phyloP scores from a whole-genome alignment of 2,888 invertebrate species.

The Drosophila kambysellisi region DNA sequence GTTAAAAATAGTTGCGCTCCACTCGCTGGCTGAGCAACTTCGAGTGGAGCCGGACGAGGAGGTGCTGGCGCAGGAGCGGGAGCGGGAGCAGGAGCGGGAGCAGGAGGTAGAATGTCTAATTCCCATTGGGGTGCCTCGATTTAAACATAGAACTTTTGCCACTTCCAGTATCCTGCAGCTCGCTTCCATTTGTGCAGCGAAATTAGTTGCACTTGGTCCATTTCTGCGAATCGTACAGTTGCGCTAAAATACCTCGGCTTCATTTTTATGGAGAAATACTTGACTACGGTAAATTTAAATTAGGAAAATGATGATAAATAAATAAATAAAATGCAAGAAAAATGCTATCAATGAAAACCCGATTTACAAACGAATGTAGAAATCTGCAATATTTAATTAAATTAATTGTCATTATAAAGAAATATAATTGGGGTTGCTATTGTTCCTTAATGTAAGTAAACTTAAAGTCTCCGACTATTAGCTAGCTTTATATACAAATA shows the following conservation, averaged over 20 bases:
- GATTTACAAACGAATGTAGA: background rate
- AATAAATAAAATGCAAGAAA: background rate
- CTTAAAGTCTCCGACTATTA: background rate
- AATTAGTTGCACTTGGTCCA: constrained; percentile 18
- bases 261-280: background rate
- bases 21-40: constrained; percentile 20
- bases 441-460: background rate
- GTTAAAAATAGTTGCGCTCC: constrained; percentile 41
- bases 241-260: background rate
- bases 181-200: constrained; percentile 10
- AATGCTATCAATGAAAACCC: background rate
- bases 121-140: constrained; percentile 30
- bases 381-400: background rate
- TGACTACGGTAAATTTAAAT: background rate
- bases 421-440: background rate
- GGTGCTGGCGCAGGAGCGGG: background rate
- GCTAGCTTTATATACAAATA: too few species aligned
- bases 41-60: constrained; percentile 1
- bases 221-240: constrained; percentile 19
- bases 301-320: background rate
- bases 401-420: background rate
- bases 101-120: constrained; percentile 24
- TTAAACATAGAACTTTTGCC: constrained; percentile 35
- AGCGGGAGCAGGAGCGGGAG: background rate
- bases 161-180: background rate